A percentile compares a stretch with the other conserved stretches of the same genome.
phyloP scores from a whole-genome alignment of 1,140 invertebrate species.

The Euglossa dilemma region DNA sequence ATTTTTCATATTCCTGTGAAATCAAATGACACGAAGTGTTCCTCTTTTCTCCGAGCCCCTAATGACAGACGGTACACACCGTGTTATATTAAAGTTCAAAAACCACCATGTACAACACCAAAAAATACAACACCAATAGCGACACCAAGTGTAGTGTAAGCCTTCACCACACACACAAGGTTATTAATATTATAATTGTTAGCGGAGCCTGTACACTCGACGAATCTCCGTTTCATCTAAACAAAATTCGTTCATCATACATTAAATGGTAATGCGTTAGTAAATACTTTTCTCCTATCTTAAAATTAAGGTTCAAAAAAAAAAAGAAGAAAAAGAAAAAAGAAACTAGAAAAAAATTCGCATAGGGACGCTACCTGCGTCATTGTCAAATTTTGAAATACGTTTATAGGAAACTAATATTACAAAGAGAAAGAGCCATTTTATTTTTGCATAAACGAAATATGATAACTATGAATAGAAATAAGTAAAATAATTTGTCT shows the following conservation, averaged over 20 bases:
- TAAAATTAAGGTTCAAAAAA: neutral
- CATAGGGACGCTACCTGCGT: too few species aligned
- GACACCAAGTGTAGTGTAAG: constrained; percentile 83
- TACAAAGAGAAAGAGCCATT: too few species aligned
- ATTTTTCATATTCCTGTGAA: neutral
- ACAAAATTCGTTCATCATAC: constrained; percentile 12
- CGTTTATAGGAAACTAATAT: too few species aligned
- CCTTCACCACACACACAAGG: constrained; percentile 81
- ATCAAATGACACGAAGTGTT: neutral
- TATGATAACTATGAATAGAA: too few species aligned
- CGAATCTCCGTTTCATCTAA: constrained; percentile 32
- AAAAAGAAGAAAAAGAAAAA: too few species aligned
- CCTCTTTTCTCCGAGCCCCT: constrained; percentile 4
- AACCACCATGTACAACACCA: constrained; percentile 80
- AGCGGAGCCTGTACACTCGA: constrained; percentile 65
- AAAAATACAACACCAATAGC: constrained; percentile 82
- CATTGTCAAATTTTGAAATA: too few species aligned
- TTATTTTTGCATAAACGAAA: too few species aligned
- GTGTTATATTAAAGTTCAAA: constrained; percentile 74
- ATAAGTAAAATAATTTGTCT: too few species aligned
- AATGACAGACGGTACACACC: constrained; percentile 66
- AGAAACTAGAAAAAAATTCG: too few species aligned
- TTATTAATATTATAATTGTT: constrained; percentile 78
- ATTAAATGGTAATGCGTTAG: constrained; percentile 14
- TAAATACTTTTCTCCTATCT: neutral